Evolutionary conservation across 1,140 invertebrate species (phyloP).

Genomic region (Brachionus rotundiformis): DNA sequence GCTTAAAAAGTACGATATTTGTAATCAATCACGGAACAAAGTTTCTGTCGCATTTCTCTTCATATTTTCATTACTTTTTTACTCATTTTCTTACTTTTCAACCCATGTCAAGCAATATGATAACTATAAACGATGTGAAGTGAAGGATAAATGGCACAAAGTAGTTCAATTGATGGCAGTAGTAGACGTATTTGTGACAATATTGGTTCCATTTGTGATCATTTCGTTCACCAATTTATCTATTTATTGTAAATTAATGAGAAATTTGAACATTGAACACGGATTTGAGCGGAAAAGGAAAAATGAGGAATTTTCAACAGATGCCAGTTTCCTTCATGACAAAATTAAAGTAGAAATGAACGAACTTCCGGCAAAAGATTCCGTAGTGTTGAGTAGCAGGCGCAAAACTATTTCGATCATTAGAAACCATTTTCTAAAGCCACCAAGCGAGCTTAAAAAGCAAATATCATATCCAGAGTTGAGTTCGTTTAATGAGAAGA

Average conservation of each 20-base stretch:
- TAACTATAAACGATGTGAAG: neutral
- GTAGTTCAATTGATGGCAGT: conserved; percentile 7
- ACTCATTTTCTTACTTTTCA: neutral
- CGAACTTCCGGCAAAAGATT: neutral
- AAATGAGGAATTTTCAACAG: conserved; percentile 9
- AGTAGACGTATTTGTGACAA: conserved; percentile 20
- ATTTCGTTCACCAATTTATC: conserved; percentile 29
- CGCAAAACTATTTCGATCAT: conserved; percentile 14
- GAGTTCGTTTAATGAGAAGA: neutral
- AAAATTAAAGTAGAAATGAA: neutral
- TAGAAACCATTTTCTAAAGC: neutral
- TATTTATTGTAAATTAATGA: conserved; percentile 35
- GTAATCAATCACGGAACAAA: conserved; percentile 30
- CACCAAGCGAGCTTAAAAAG: neutral
- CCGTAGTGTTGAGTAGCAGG: neutral
- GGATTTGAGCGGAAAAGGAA: conserved; percentile 13
- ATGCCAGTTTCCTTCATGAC: neutral
- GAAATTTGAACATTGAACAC: neutral
- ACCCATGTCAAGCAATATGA: neutral
- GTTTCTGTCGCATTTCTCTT: neutral
- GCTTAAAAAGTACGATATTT: conserved; percentile 19
- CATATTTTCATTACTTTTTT: neutral
- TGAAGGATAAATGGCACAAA: conserved; percentile 2
- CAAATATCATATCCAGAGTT: conserved; percentile 27
- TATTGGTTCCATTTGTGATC: conserved; percentile 13